Conservation (phyloP, 2,797 vertebrate genomes). For the Lerista edwardsae region DNA sequence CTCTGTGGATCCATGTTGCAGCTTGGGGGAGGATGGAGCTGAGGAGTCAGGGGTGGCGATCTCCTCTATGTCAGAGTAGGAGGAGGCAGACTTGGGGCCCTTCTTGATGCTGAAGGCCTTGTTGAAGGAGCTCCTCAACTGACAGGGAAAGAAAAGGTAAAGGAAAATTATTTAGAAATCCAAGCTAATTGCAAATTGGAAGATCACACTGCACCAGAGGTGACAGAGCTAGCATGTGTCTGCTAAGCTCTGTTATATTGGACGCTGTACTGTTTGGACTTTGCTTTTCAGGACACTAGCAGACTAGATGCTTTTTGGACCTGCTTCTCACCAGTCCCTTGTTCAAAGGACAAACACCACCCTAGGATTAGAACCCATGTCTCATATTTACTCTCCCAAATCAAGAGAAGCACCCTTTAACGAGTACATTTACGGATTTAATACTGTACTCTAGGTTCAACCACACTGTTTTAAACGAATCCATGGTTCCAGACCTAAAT, state of each 20-base stretch:
- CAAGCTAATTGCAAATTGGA: not conserved
- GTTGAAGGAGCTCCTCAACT: constrained; percentile 97
- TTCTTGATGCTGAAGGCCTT: constrained; percentile 99
- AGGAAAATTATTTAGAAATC: not conserved
- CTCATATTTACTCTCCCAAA: not conserved
- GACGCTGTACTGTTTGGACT: not conserved
- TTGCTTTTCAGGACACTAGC: not conserved
- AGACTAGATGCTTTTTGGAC: not conserved
- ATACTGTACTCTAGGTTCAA: too few species aligned
- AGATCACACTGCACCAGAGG: not conserved
- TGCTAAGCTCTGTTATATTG: not conserved
- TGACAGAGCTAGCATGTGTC: not conserved
- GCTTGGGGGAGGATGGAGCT: constrained; percentile 95
- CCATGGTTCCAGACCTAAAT: not conserved
- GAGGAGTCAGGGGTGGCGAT: constrained; percentile 94
- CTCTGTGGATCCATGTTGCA: constrained; percentile 85
- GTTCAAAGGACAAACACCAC: not conserved
- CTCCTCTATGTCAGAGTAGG: constrained; percentile 97
- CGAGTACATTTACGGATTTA: too few species aligned
- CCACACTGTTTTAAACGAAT: not conserved
- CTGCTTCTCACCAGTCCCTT: not conserved
- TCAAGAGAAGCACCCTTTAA: not conserved
- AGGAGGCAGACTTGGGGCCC: constrained; percentile 88
- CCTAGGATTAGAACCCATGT: not conserved
- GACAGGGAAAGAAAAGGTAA: constrained; percentile 43